phyloP scores from a whole-genome alignment of 1,140 invertebrate species.

The Drosophila kikkawai region DNA sequence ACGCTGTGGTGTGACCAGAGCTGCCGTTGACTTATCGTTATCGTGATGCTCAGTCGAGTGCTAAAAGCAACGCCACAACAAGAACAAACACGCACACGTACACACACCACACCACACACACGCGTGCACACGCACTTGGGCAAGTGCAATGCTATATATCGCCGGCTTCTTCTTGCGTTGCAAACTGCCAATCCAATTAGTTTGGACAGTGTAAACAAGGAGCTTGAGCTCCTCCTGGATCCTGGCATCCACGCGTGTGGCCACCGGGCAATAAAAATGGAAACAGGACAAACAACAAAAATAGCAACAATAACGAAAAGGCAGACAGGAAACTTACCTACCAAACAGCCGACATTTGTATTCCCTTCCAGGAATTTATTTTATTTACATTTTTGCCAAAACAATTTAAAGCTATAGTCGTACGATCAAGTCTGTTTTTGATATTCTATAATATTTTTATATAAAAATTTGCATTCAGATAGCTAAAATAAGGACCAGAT shows the following conservation, averaged over 20 bases:
- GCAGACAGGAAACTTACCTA: neutral
- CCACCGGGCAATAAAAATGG: slow-evolving; percentile 68
- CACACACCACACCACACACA: neutral
- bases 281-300: slow-evolving; percentile 48
- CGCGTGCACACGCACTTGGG: slow-evolving; percentile 2
- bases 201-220: slow-evolving; percentile 73
- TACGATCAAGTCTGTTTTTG: neutral
- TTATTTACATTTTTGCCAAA: neutral
- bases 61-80: slow-evolving; percentile 10
- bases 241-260: slow-evolving; percentile 39
- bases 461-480: neutral
- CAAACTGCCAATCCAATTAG: slow-evolving; percentile 73
- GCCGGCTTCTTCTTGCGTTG: slow-evolving; percentile 28
- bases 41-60: slow-evolving; percentile 16
- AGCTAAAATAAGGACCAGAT: no score
- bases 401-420: neutral
- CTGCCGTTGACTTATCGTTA: slow-evolving; percentile 15
- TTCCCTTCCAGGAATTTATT: neutral
- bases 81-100: neutral
- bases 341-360: neutral
- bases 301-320: slow-evolving; percentile 25
- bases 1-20: slow-evolving; percentile 13
- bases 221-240: slow-evolving; percentile 36
- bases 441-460: neutral
- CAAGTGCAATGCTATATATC: slow-evolving; percentile 41